A percentile compares a stretch with the other conserved stretches of the same genome.
Evolutionary conservation across 2,888 invertebrate species (phyloP).

Genomic region (Anorthoa munda): DNA sequence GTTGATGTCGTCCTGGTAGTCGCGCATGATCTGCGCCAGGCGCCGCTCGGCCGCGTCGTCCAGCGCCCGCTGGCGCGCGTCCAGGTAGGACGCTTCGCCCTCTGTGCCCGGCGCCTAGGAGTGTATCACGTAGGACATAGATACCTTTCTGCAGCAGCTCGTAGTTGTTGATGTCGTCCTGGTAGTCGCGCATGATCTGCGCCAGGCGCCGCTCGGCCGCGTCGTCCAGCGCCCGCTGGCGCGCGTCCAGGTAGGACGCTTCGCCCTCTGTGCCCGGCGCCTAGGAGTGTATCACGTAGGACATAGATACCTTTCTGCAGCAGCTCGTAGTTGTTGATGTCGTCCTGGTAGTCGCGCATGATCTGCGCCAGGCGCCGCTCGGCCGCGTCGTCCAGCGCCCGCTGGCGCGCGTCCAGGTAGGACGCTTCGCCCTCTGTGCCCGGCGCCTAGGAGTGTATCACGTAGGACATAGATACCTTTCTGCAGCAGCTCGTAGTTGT

Average conservation of each 20-base stretch:
- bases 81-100: constrained; percentile 94
- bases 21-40: constrained; percentile 95
- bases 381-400: constrained; percentile 94
- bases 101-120: constrained; percentile 79
- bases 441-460: constrained; percentile 70
- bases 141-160: constrained; percentile 92
- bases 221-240: constrained; percentile 94
- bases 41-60: constrained; percentile 94
- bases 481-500: constrained; percentile 92
- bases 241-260: constrained; percentile 94
- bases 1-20: constrained; percentile 95
- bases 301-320: constrained; percentile 90
- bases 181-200: constrained; percentile 96
- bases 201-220: constrained; percentile 94
- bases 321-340: constrained; percentile 93
- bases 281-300: constrained; percentile 43
- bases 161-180: constrained; percentile 94
- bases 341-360: constrained; percentile 95
- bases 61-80: constrained; percentile 93
- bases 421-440: constrained; percentile 92
- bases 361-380: constrained; percentile 95
- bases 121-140: no score
- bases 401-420: constrained; percentile 94
- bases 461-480: constrained; percentile 83
- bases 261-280: constrained; percentile 89